Evolutionary conservation across 2,888 invertebrate genomes (phyloP).

Genomic region (Microctonus aethiopoides): DNA sequence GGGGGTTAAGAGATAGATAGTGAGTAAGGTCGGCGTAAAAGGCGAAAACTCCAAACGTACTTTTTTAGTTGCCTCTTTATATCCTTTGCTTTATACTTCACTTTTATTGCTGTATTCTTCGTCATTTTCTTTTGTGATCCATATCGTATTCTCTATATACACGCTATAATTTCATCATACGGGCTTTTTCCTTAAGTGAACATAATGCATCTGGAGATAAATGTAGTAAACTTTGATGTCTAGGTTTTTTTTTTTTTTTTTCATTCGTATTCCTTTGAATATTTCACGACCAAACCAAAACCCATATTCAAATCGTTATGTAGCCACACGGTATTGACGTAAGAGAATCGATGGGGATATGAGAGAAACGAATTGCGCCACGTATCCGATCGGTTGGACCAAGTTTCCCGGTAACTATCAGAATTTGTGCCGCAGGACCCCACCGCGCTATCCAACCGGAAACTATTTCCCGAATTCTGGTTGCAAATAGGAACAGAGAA

Average conservation of each 20-base stretch:
- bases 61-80: constrained; percentile 28
- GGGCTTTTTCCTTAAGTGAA: neutral
- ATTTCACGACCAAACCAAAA: neutral
- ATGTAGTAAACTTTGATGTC: constrained; percentile 19
- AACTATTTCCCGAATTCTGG: constrained; percentile 43
- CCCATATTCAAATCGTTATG: neutral
- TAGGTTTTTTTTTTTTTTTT: neutral
- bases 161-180: neutral
- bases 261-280: neutral
- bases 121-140: neutral
- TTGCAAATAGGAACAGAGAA: constrained; percentile 9
- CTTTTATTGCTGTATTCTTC: constrained; percentile 3
- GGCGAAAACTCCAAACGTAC: constrained; percentile 22
- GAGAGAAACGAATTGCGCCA: constrained; percentile 28
- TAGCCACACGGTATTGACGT: neutral
- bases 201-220: neutral
- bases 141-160: neutral
- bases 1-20: constrained; percentile 41
- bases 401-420: constrained; percentile 38
- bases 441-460: constrained; percentile 40
- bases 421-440: constrained; percentile 36
- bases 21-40: constrained; percentile 22
- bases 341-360: neutral
- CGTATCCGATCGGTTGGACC: constrained; percentile 34
- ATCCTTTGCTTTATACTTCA: constrained; percentile 31